Evolutionary conservation across 2,888 invertebrate species (phyloP), one percentile per base, ranked within the genome.

Genomic region (Latrodectus elegans): DNA sequence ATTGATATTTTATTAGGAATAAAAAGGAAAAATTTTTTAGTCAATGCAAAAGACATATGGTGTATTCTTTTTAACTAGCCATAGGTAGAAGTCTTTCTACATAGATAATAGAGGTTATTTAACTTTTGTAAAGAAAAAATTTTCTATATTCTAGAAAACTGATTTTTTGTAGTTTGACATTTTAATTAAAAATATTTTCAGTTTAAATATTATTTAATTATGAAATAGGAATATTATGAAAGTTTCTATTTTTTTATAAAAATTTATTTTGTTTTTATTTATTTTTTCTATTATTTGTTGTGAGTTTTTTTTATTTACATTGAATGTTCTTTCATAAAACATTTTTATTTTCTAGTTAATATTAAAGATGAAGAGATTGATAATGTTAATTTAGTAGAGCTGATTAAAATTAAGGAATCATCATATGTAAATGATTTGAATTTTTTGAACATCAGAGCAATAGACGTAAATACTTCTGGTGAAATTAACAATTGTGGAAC

Each of bases 401-500:
- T 49, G 8, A 22, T 82, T 11, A 14, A 49, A 68, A 6, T 55
- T 17, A 60, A 71, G 8, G 14, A 49, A 6, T 12, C 52, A 4
- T 38, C 8, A n/a, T 11, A 60, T 51, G 9, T 26, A 6, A 17
- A 53, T 17, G 14, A 12, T 17, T 12, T 82, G 22, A 55, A 70
- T 22, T 70, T 70, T 17, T 51, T 75, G 8, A 60, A 11, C 8
- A 15, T 75, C 15, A 4, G 17, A n/a, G 17, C 15, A 38, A 17
- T 70, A 22, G 70, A 70, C 70, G 15, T 82, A n/a, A 14, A 55
- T 51, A 67, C 75, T 9, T 14, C 12, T 75, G 82, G 82, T 11
- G 22, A 75, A 60, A 70, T 82, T n/a, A 82, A 82, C 51, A 51
- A 17, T 51, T 82, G 82, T 9, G 38, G 74, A 12, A 8, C 26